Base-by-base conservation (phyloP, 2,888 invertebrate species). In the Phalangium opilio region DNA sequence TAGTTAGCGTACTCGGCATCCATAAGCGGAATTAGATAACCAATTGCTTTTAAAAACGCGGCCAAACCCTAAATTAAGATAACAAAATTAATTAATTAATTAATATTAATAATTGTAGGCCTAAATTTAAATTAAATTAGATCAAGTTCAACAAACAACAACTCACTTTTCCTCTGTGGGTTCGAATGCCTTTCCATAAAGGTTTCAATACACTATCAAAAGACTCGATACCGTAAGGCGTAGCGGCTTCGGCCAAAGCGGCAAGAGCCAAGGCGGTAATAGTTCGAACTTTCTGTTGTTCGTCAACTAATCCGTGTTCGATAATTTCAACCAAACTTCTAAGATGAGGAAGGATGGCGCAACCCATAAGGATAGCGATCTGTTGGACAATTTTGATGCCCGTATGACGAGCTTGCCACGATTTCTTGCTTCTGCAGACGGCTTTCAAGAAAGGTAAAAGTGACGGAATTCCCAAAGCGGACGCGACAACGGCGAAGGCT, bases 331-430 rank as follows among this genome's bases (percentile, higher is more conserved):
- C 98, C 49, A 99, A 74, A 42, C 86, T 87, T 67, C 93, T 91
- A 45, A 99, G 74, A 75, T 99, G 98, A 0, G 98, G 98, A 55
- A 99, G 70, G 59, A 99, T 96, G 21, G 98, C 98, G 65, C 98
- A 99, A 7, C 98, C 98, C 95, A 99, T 96, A 21, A 99, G 73
- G 63, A 99, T 99, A 41, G 98, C 93, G 58, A 99, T 98, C 72
- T 99, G 98, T 66, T 99, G 98, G 0, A 99, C 96, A 63, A 99
- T 99, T 72, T 99, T 99, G 53, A 98, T 98, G 63, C 96, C 96
- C 3, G 95, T 96, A 67, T 96, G 96, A n/a, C 75, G 63, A 10
- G 78, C 98, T 70, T 99, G 98, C 98, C 98, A 99, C 0, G 93
- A 95, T 67, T 99, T 99, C 71, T 99, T 99, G 57, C 93, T 93